Evolutionary conservation across 2,888 invertebrate species (phyloP).

Genomic region (Spodoptera littoralis): DNA sequence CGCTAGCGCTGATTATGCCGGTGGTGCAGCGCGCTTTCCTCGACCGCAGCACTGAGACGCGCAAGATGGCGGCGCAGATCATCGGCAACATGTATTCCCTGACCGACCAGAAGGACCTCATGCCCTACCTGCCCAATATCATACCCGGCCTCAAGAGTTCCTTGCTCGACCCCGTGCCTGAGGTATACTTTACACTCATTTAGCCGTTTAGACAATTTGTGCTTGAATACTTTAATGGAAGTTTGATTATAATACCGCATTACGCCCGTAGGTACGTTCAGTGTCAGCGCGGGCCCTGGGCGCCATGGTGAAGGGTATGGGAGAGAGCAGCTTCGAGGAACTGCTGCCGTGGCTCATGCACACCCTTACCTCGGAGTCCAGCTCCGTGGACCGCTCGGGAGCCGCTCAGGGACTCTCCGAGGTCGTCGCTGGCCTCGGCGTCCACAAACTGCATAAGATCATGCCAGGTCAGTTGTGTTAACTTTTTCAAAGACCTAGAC

Average conservation of each 20-base stretch:
- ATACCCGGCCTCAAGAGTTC: constrained; percentile 99
- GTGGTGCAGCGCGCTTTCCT: constrained; percentile 99
- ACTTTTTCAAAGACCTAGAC: background rate
- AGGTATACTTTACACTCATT: constrained; percentile 84
- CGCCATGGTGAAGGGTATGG: constrained; percentile 99
- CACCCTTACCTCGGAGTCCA: constrained; percentile 97
- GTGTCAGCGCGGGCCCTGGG: constrained; percentile 98
- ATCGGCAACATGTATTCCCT: constrained; percentile 99
- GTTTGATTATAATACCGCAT: background rate
- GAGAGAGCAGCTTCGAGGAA: constrained; percentile 98
- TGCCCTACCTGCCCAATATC: constrained; percentile 98
- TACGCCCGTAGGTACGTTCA: constrained; percentile 91
- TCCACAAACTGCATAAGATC: constrained; percentile 97
- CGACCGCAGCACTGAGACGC: constrained; percentile 98
- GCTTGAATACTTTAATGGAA: background rate
- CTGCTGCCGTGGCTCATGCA: constrained; percentile 99
- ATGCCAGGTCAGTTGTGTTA: constrained; percentile 93
- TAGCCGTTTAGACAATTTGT: background rate
- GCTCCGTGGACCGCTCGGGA: constrained; percentile 98
- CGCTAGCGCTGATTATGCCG: constrained; percentile 99
- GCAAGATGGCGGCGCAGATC: constrained; percentile 99
- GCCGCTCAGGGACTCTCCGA: constrained; percentile 99
- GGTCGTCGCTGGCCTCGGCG: constrained; percentile 98
- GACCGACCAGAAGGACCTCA: constrained; percentile 99
- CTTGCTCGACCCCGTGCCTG: constrained; percentile 98